Conservation (phyloP, 2,797 vertebrate genomes). For the Falco peregrinus region DNA sequence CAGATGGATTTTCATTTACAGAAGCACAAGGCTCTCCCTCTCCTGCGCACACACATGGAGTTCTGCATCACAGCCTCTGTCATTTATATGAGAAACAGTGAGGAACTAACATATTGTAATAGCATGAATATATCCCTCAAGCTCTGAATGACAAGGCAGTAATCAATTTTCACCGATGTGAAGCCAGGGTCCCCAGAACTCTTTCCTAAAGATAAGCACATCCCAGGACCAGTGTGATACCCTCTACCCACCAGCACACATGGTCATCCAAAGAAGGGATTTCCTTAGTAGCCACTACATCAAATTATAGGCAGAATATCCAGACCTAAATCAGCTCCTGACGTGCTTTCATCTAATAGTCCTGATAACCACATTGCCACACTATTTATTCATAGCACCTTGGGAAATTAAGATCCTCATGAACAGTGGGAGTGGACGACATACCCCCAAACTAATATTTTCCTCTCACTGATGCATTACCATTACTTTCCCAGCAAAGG, state of each 20-base stretch:
- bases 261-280: not conserved
- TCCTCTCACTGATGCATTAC: not conserved
- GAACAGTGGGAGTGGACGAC: not conserved
- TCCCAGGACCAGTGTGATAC: not conserved
- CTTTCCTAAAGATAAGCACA: not conserved
- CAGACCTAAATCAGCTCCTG: not conserved
- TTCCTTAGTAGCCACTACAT: not conserved
- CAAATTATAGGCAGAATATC: not conserved
- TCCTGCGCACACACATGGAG: not conserved
- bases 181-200: not conserved
- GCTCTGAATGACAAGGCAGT: constrained; percentile 43
- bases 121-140: not conserved
- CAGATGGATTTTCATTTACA: not conserved
- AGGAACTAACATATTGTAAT: constrained; percentile 15
- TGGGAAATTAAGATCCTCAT: not conserved
- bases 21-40: not conserved
- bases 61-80: not conserved
- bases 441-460: not conserved
- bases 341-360: not conserved
- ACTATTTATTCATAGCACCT: not conserved
- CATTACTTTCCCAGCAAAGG: not conserved
- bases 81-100: not conserved
- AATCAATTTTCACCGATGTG: not conserved
- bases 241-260: not conserved
- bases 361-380: not conserved